phyloP scores from a whole-genome alignment of 2,113 vertebrate species.

The Bambusicola thoracicus region DNA sequence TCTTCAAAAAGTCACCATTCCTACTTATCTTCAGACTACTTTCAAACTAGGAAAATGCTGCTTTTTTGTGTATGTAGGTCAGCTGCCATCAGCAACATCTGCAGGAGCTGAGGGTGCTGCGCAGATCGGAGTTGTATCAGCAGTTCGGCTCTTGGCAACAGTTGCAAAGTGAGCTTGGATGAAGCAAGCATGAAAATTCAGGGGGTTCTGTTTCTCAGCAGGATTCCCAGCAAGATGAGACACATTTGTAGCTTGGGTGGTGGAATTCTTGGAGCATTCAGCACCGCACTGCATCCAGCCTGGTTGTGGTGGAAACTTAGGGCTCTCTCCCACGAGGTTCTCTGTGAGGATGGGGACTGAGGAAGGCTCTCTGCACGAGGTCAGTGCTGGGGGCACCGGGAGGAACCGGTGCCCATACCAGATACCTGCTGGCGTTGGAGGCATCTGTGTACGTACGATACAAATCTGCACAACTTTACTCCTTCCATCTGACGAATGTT shows the following conservation, averaged over 20 bases:
- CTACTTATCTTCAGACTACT: neutral
- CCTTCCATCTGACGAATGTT: neutral
- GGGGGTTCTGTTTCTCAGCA: neutral
- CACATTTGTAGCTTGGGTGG: neutral
- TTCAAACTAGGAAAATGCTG: neutral
- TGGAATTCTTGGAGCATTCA: neutral
- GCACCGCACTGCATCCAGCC: neutral
- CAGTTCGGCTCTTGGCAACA: neutral
- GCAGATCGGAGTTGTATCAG: neutral
- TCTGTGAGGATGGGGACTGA: neutral
- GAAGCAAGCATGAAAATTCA: neutral
- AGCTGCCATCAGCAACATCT: neutral
- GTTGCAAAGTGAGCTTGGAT: neutral
- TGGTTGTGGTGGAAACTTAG: neutral
- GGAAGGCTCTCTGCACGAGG: neutral
- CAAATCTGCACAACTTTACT: neutral
- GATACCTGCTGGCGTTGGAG: neutral
- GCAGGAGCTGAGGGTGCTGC: neutral
- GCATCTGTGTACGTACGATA: neutral
- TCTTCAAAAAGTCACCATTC: neutral
- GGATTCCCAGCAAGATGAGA: neutral
- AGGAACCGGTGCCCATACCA: neutral
- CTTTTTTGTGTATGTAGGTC: neutral
- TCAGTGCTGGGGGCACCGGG: neutral
- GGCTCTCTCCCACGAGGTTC: neutral